Base-by-base conservation (phyloP, 53 echinoderm and acorn worm species). In the Pentamera pediparva region DNA sequence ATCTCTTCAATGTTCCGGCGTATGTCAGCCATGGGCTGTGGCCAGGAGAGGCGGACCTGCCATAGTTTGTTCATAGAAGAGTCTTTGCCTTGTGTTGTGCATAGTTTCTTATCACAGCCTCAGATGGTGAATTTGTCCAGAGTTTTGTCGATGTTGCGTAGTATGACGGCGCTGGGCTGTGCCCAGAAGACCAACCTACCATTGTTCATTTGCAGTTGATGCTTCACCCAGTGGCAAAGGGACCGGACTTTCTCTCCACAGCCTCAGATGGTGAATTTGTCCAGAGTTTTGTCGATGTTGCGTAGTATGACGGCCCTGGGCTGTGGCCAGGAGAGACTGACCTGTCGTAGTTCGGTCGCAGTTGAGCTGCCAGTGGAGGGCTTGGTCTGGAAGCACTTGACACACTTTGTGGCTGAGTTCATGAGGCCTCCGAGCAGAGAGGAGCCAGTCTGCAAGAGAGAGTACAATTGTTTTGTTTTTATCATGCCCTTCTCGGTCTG, bases 361-460 rank as follows among this genome's bases (percentile, higher is more conserved):
- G 78, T 79, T 62, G 83, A 71, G 11, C 37, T 58, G 17, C 82
- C 73, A 33, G 82, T 56, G 67, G 87, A 75, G n/a, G 78, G 76
- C 56, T 81, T 87, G 52, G 94, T 94, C 78, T 90, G 90, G 76
- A 81, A 90, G 32, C 81, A 81, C 49, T 94, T 94, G 73, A 94
- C 82, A 70, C 94, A 94, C 62, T 94, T 94, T 5, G 94, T 90
- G 9, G 89, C 79, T 3, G 94, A 94, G 79, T 89, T 89, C 78
- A 94, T 84, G 82, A 94, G 84, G 2, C 89, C 89, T 26, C 94
- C 94, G 4, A 94, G 82, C 32, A 94, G 82, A 0, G 94, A 86
- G 22, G 87, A 84, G 7, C 94, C 94, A 58, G 94, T 90, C 94
- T 94, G 82, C 4, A 70, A 75, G 31, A 76, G 37, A 39, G 35